phyloP scores from a whole-genome alignment of 1,140 invertebrate genomes.

The Elysia chlorotica region DNA sequence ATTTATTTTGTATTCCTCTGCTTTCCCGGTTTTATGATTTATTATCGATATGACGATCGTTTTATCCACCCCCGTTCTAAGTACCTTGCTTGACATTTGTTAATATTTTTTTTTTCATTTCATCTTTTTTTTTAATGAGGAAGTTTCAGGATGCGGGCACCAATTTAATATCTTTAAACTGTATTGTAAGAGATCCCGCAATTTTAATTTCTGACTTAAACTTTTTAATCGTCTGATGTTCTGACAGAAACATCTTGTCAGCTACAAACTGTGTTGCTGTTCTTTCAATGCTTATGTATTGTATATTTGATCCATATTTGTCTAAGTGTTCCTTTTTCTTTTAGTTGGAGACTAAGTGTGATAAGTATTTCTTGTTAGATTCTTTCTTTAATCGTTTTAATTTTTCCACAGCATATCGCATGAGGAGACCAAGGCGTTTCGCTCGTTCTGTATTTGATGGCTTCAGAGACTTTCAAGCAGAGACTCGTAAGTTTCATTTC shows the following conservation, averaged over 20 bases:
- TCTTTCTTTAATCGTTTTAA: neutral
- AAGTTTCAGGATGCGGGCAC: no score
- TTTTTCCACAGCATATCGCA: neutral
- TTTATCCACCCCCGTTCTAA: no score
- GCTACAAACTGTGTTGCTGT: neutral
- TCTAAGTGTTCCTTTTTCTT: neutral
- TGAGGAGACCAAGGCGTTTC: constrained; percentile 51
- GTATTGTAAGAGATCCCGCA: no score
- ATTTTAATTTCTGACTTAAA: no score
- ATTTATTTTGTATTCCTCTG: no score
- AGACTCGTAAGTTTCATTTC: constrained; percentile 69
- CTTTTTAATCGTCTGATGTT: neutral
- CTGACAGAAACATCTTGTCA: neutral
- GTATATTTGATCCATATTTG: neutral
- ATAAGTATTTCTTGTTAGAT: neutral
- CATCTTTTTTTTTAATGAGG: no score
- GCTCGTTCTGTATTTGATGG: constrained; percentile 71
- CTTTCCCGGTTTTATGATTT: no score
- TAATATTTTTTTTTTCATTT: no score
- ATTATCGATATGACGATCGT: no score
- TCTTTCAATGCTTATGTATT: neutral
- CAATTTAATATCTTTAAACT: no score
- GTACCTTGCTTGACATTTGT: no score
- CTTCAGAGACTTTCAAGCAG: constrained; percentile 72
- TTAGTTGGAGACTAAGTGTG: neutral